Evolutionary conservation across 2,797 vertebrate species (phyloP).

Genomic region (Pyrrhura leucotis): DNA sequence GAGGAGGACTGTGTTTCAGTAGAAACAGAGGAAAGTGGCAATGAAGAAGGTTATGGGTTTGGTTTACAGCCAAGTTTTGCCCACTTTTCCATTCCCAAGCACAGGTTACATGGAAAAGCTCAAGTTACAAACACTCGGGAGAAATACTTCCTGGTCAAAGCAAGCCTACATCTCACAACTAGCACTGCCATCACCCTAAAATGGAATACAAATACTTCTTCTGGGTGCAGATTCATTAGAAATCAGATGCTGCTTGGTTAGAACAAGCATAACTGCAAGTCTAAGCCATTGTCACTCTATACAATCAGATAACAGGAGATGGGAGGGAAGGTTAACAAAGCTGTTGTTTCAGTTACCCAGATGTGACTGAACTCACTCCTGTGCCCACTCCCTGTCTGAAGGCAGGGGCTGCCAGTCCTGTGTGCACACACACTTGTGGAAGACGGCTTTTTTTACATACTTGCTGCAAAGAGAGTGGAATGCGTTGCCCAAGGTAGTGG

Average conservation of each 20-base stretch:
- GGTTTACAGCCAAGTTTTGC: background rate
- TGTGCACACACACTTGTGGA: rapidly evolving
- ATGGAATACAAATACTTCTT: background rate
- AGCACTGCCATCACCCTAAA: background rate
- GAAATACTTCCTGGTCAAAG: background rate
- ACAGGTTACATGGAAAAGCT: background rate
- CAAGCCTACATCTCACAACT: background rate
- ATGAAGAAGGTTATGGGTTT: rapidly evolving
- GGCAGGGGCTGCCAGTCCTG: background rate
- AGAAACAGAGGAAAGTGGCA: background rate
- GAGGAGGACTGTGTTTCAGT: rapidly evolving
- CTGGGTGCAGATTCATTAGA: background rate
- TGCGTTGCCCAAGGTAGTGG: background rate
- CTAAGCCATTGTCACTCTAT: background rate
- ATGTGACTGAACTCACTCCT: rapidly evolving
- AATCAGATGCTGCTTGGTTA: background rate
- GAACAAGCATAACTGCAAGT: background rate
- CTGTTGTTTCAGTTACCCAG: background rate
- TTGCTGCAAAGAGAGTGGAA: background rate
- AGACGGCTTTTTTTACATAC: background rate
- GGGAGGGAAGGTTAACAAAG: background rate
- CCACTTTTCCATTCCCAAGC: background rate
- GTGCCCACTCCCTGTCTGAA: rapidly evolving
- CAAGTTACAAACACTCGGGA: background rate
- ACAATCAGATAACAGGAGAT: background rate